Percentiles rank a stretch among this genome's conserved stretches.
phyloP scores from a whole-genome alignment of 1,140 invertebrate genomes.

The Adelges cooleyi region DNA sequence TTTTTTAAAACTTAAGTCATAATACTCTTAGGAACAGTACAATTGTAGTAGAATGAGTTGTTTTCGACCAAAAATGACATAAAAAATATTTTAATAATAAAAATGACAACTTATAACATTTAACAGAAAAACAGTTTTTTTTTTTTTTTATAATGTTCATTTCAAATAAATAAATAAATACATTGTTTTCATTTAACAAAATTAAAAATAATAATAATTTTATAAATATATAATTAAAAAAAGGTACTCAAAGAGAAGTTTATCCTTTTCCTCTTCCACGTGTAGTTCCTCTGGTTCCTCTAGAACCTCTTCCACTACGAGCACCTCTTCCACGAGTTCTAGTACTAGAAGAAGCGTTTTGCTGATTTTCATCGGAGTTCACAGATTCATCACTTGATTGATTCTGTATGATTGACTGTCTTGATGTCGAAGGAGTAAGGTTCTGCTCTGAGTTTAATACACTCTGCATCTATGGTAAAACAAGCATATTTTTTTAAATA shows the following conservation, averaged over 20 bases:
- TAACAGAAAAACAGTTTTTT: no score
- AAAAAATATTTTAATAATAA: no score
- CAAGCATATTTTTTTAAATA: background rate
- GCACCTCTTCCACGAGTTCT: background rate
- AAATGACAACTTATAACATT: no score
- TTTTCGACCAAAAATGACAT: no score
- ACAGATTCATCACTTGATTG: background rate
- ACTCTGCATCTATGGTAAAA: background rate
- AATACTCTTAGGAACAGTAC: no score
- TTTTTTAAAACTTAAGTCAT: no score
- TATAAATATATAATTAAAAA: background rate
- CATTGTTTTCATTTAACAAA: no score
- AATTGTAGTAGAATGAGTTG: no score
- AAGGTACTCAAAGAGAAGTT: background rate
- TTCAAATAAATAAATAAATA: no score
- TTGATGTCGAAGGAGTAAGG: background rate
- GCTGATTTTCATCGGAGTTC: background rate
- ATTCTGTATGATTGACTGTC: background rate
- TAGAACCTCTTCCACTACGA: background rate
- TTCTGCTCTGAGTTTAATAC: background rate
- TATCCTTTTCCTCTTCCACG: conserved; percentile 5
- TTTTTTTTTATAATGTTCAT: no score
- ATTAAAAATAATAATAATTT: background rate
- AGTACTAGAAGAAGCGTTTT: background rate
- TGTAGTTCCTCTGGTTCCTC: background rate